Evolutionary conservation across 2,888 invertebrate genomes (phyloP), one percentile per base, ranked within the genome.

Genomic region (Harpalus rufipes): DNA sequence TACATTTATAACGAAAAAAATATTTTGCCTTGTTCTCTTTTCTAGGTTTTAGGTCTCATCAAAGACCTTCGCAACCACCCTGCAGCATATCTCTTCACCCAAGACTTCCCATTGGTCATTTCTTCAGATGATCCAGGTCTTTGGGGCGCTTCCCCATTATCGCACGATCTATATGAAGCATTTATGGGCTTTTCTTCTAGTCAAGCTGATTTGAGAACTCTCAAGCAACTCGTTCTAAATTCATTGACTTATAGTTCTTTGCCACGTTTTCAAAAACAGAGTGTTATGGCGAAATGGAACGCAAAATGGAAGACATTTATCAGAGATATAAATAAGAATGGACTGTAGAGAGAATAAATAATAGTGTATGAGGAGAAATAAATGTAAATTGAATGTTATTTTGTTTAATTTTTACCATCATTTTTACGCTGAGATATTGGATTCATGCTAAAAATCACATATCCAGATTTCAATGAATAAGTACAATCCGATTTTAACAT

Each of bases 71-170:
- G 96, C 7, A 96, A 96, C 89, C 97, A 97, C 91, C 96, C 97
- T 0, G 93, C 94, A 0, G 92, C 93, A 21, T 89, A 91, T 10
- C 92, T 95, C 68, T 92, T 96, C 81, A 93, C 96, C 2, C 92
- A 93, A 39, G 93, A 94, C 51, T 93, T 94, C 88, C 96, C 96
- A 0, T 92, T 96, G 0, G 95, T 97, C 0, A 91, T 97, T 41
- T 95, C 96, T 0, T 95, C 95, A 87, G 97, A 97, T 87, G 96
- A 96, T 90, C 96, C 96, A 0, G 95, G 95, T 0, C 92, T 94
- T 51, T 97, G 96, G 96, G 95, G 94, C 18, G 94, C 95, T 0
- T 92, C 93, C 81, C 95, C 94, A 0, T 89, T 96, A 8, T 94
- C 95, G 78, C 95, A 96, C 87, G 97, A 97, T 88, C 95, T 95